These are phyloP conservation scores for Chaitophorus viminalis DNA, from an alignment of 2,888 invertebrate genomes.

Conservation along the genomic window DNA sequence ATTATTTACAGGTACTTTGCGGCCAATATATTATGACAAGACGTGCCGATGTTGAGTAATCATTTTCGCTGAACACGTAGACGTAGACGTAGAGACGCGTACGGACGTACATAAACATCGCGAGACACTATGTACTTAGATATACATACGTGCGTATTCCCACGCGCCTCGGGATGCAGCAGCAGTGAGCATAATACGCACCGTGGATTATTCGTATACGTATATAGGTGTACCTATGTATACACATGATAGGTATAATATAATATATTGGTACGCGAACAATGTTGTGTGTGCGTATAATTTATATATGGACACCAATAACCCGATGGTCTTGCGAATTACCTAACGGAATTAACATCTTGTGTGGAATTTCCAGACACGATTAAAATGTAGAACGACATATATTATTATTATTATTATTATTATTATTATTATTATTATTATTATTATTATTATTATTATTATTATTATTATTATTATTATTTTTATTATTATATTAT, in stretches of 20 bases:
- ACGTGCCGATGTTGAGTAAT: no score
- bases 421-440: background rate
- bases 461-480: no score
- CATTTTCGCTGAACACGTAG: no score
- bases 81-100: no score
- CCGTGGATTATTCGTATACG: background rate
- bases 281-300: background rate
- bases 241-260: no score
- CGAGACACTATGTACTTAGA: background rate
- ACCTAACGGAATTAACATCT: background rate
- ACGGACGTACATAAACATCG: background rate
- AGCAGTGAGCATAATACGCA: background rate
- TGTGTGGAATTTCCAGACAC: background rate
- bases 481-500: background rate
- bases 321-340: background rate
- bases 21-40: no score
- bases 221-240: background rate
- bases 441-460: background rate
- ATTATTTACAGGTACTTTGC: no score
- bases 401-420: no score
- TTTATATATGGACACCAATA: no score
- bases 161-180: slow-evolving; percentile 2
- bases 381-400: slow-evolving; percentile 4
- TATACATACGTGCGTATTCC: background rate
- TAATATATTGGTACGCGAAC: background rate